Evolutionary conservation across 2,797 vertebrate genomes (phyloP).

Genomic region (Heliangelus exortis): DNA sequence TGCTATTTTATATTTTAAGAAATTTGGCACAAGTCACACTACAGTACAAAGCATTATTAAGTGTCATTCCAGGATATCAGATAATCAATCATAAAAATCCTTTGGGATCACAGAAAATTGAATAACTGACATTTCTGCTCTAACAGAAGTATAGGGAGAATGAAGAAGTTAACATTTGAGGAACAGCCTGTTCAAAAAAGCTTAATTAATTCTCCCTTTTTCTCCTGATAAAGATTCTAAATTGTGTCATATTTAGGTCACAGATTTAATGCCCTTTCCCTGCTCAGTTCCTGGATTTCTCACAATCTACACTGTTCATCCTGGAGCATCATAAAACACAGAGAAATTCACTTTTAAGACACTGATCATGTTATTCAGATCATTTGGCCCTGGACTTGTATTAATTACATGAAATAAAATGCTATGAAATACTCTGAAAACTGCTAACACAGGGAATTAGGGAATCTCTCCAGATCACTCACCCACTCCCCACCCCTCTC

Average conservation of each 20-base stretch:
- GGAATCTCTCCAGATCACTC: background rate
- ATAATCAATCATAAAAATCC: conserved; percentile 66
- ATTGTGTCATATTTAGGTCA: conserved; percentile 40
- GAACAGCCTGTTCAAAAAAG: conserved; percentile 28
- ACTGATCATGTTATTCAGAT: background rate
- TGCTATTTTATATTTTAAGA: conserved; percentile 47
- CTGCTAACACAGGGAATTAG: background rate
- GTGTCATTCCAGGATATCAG: conserved; percentile 70
- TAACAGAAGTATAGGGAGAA: background rate
- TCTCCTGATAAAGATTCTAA: conserved; percentile 64
- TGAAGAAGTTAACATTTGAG: conserved; percentile 66
- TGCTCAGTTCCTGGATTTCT: conserved; percentile 42
- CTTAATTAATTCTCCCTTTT: conserved; percentile 70
- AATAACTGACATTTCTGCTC: conserved; percentile 69
- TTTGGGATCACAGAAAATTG: conserved; percentile 72
- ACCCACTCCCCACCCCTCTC: background rate
- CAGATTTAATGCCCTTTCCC: background rate
- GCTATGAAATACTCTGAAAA: background rate
- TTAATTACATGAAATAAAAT: conserved; percentile 41
- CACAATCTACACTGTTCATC: conserved; percentile 36
- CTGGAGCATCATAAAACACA: conserved; percentile 56
- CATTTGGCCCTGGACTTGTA: conserved; percentile 19
- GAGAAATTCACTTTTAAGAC: conserved; percentile 21
- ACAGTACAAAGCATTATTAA: conserved; percentile 62
- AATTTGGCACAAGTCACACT: conserved; percentile 35